phyloP scores from a whole-genome alignment of 2,113 vertebrate species.

The Panthera uncia region DNA sequence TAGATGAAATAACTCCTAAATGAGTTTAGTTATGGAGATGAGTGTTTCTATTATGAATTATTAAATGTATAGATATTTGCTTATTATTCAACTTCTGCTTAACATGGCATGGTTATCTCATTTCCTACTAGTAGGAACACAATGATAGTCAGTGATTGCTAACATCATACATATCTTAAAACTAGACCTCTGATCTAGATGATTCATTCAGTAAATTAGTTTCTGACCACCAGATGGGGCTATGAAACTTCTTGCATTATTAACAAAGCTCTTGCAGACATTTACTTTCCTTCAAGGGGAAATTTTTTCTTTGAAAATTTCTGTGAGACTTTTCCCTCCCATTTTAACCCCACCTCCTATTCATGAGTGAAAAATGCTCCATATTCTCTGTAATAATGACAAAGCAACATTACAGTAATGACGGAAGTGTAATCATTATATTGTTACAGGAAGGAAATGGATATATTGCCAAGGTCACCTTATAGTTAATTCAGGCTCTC shows the following conservation, averaged over 20 bases:
- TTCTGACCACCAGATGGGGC: slow-evolving; percentile 85
- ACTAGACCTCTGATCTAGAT: background rate
- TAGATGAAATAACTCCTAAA: slow-evolving; percentile 42
- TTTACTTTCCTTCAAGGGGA: slow-evolving; percentile 52
- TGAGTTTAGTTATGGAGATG: slow-evolving; percentile 15
- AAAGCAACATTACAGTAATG: background rate
- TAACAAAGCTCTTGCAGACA: slow-evolving; percentile 25
- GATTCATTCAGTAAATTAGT: background rate
- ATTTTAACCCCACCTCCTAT: background rate
- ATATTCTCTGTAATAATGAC: slow-evolving; percentile 47
- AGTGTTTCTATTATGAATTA: slow-evolving; percentile 22
- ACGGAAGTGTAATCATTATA: background rate
- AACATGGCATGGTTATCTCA: background rate
- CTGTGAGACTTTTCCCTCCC: background rate
- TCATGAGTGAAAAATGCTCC: slow-evolving; percentile 29
- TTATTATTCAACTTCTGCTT: background rate
- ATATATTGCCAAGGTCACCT: slow-evolving; percentile 8
- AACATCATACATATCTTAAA: slow-evolving; percentile 18
- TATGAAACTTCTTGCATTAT: slow-evolving; percentile 75
- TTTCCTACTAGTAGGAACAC: background rate
- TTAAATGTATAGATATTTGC: background rate
- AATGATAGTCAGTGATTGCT: background rate
- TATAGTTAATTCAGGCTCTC: slow-evolving; percentile 63
- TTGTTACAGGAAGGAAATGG: slow-evolving; percentile 13
- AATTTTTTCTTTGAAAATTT: background rate